Conservation (phyloP, 2,888 invertebrate genomes). For the Hypomecis atomaria region DNA sequence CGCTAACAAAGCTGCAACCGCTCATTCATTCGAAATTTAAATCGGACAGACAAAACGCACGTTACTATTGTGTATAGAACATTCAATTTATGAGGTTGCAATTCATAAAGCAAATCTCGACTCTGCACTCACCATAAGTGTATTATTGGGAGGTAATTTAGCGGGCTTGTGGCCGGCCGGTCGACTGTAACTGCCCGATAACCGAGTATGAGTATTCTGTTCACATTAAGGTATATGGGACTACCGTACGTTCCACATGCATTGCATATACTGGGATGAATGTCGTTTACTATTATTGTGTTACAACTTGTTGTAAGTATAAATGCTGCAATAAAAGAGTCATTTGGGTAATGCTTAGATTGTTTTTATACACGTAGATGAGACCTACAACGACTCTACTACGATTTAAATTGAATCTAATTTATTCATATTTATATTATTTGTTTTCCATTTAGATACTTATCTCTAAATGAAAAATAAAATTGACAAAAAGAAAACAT, state of each 20-base stretch:
- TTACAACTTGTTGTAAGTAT: too few species aligned
- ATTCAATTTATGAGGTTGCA: conserved; percentile 71
- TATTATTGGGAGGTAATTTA: conserved; percentile 73
- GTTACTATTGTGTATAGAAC: conserved; percentile 56
- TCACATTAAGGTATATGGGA: conserved; percentile 55
- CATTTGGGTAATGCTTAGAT: too few species aligned
- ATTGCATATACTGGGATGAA: too few species aligned
- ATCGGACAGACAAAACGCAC: conserved; percentile 60
- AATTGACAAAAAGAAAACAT: too few species aligned
- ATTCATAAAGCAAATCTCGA: conserved; percentile 73
- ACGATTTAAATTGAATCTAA: too few species aligned
- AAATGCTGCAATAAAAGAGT: too few species aligned
- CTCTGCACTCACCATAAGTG: conserved; percentile 70
- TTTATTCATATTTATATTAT: too few species aligned
- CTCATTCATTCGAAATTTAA: conserved; percentile 63
- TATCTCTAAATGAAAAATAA: too few species aligned
- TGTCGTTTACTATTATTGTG: too few species aligned
- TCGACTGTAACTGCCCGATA: conserved; percentile 71
- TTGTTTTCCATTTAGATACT: too few species aligned
- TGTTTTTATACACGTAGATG: too few species aligned
- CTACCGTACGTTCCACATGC: neutral
- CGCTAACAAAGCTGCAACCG: conserved; percentile 53
- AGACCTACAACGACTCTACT: too few species aligned
- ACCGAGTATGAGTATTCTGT: conserved; percentile 56
- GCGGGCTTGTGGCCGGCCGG: conserved; percentile 66